Conservation (phyloP, 2,113 vertebrate species). For the Phoxinus phoxinus region DNA sequence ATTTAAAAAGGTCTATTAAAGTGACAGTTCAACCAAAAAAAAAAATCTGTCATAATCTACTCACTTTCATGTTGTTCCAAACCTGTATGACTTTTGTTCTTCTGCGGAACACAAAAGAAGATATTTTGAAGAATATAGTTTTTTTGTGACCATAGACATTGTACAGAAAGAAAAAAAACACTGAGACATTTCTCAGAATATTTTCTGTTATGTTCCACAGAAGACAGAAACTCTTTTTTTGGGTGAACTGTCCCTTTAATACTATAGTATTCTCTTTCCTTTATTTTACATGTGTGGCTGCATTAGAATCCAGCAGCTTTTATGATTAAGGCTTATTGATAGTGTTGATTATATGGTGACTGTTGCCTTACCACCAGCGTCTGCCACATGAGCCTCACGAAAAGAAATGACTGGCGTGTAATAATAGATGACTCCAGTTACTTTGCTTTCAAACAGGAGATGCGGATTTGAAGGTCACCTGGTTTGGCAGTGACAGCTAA, state of each 20-base stretch:
- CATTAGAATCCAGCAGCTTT: conserved; percentile 50
- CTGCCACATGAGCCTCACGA: conserved; percentile 78
- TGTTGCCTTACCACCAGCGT: conserved; percentile 71
- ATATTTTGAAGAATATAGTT: not conserved
- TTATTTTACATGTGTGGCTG: not conserved
- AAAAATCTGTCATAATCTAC: not conserved
- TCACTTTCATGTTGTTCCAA: not conserved
- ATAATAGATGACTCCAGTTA: conserved; percentile 87
- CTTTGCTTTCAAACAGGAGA: conserved; percentile 80
- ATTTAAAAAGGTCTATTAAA: not conserved
- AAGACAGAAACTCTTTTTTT: not conserved
- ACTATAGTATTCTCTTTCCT: not conserved
- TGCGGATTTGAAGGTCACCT: conserved; percentile 88
- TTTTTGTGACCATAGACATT: not conserved
- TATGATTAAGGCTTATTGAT: conserved; percentile 64
- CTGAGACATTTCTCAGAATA: not conserved
- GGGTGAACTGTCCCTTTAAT: not conserved
- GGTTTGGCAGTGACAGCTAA: conserved; percentile 85
- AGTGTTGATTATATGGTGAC: conserved; percentile 74
- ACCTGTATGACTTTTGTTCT: not conserved
- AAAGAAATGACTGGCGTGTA: conserved; percentile 78
- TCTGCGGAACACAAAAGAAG: not conserved
- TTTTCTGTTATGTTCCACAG: not conserved
- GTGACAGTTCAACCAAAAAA: not conserved
- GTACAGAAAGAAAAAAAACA: not conserved